Conservation (phyloP, 1,140 invertebrate genomes). For the Babylonia areolata region DNA sequence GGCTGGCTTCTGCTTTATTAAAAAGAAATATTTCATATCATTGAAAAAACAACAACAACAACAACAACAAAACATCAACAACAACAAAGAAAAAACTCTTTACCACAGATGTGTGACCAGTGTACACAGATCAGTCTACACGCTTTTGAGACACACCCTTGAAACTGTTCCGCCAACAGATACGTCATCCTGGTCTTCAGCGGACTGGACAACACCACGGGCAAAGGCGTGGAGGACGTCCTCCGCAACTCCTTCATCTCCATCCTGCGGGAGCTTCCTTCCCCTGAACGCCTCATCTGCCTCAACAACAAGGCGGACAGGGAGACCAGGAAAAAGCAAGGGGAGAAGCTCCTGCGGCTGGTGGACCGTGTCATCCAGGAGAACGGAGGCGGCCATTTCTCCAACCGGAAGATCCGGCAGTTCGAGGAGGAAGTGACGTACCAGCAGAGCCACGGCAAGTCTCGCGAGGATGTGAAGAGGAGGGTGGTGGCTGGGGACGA, state of each 20-base stretch:
- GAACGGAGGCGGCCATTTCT: slow-evolving; percentile 5
- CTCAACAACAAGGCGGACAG: slow-evolving; percentile 5
- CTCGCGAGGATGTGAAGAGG: not conserved
- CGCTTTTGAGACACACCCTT: too few species aligned
- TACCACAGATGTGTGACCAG: too few species aligned
- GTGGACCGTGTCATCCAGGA: not conserved
- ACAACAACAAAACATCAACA: too few species aligned
- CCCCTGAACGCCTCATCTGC: slow-evolving; percentile 12
- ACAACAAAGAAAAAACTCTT: too few species aligned
- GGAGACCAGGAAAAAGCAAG: not conserved
- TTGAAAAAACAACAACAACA: too few species aligned
- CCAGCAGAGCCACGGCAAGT: not conserved
- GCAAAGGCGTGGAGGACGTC: not conserved
- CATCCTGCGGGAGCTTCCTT: slow-evolving; percentile 9
- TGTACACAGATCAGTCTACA: too few species aligned
- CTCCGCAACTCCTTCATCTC: not conserved
- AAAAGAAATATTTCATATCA: too few species aligned
- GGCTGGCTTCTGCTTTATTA: too few species aligned
- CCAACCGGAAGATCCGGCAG: slow-evolving; percentile 15
- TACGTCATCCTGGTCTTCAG: slow-evolving; percentile 19
- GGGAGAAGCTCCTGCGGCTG: not conserved
- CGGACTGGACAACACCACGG: not conserved
- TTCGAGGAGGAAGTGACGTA: slow-evolving; percentile 9
- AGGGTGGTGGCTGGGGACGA: not conserved
- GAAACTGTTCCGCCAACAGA: not conserved